Percentiles rank a stretch among this genome's conserved stretches.
Evolutionary conservation across 2,888 invertebrate genomes (phyloP).

Genomic region (Spodoptera littoralis): DNA sequence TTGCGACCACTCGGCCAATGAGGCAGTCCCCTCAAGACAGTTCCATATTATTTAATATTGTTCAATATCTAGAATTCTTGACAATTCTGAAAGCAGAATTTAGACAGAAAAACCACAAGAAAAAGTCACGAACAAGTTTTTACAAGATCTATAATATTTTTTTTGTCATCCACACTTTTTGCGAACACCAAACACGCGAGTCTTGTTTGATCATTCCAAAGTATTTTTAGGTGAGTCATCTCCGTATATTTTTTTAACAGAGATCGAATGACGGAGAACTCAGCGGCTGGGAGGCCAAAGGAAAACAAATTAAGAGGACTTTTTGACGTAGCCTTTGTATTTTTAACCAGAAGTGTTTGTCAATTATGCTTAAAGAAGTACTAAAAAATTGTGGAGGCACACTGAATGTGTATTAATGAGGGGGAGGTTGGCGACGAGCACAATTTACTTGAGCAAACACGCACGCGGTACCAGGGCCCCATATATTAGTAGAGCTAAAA

Average conservation of each 20-base stretch:
- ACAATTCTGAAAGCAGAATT: too few species aligned
- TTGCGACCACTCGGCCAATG: too few species aligned
- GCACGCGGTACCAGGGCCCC: slow-evolving; percentile 25
- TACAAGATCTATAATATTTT: too few species aligned
- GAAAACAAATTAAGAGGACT: slow-evolving; percentile 25
- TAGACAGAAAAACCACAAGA: too few species aligned
- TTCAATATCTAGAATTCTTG: too few species aligned
- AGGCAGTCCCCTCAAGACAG: too few species aligned
- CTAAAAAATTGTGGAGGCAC: slow-evolving; percentile 9
- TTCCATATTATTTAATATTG: too few species aligned
- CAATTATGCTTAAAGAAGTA: slow-evolving; percentile 38
- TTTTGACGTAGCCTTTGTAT: slow-evolving; percentile 35
- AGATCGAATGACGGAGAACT: slow-evolving; percentile 40
- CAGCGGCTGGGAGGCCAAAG: slow-evolving; percentile 24
- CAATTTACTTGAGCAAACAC: slow-evolving; percentile 43
- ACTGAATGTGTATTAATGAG: slow-evolving; percentile 28
- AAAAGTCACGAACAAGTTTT: too few species aligned
- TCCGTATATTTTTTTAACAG: slow-evolving; percentile 19
- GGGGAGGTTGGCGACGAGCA: slow-evolving; percentile 21
- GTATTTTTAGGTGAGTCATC: slow-evolving; percentile 5
- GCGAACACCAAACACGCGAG: slow-evolving; percentile 18
- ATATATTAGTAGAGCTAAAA: slow-evolving; percentile 40
- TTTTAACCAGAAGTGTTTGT: slow-evolving; percentile 46
- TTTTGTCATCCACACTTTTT: slow-evolving; percentile 14
- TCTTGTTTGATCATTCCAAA: slow-evolving; percentile 17